Conservation (phyloP, 64 coral and sea anemone genomes). For the Cladopsammia gracilis region DNA sequence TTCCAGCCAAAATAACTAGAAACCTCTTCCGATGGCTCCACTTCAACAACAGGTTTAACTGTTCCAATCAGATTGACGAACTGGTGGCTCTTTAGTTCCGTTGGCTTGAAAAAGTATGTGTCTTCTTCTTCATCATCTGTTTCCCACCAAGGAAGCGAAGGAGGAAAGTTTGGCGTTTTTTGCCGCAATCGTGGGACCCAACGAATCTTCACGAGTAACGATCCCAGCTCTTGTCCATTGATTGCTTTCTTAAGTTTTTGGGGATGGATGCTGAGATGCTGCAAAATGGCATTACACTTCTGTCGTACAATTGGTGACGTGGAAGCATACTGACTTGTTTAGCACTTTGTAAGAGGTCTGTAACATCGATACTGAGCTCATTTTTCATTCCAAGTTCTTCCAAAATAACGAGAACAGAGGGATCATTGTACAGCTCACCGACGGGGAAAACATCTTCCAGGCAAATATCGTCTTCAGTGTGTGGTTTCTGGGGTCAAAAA, state of each 20-base stretch:
- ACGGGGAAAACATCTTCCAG: constrained; percentile 34
- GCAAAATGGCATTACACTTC: constrained; percentile 63
- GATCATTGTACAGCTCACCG: neutral
- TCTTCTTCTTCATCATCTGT: neutral
- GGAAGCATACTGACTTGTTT: constrained; percentile 12
- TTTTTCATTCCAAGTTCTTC: constrained; percentile 45
- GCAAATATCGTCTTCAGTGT: neutral
- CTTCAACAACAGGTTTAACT: constrained; percentile 31
- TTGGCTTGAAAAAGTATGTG: neutral
- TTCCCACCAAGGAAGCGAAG: constrained; percentile 25
- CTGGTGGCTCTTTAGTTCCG: constrained; percentile 47
- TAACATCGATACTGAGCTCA: constrained; percentile 1
- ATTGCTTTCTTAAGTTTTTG: neutral
- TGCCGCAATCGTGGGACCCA: constrained; percentile 46
- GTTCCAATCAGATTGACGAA: constrained; percentile 73
- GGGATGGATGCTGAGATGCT: constrained; percentile 16
- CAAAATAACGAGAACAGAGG: constrained; percentile 3
- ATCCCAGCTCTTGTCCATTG: neutral
- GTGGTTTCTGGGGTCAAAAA: constrained; percentile 25
- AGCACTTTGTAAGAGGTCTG: constrained; percentile 59
- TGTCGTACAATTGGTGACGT: neutral
- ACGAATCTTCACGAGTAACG: neutral
- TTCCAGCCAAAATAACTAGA: constrained; percentile 54
- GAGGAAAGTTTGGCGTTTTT: constrained; percentile 61
- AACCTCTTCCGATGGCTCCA: neutral